Evolutionary conservation across 2,797 vertebrate genomes (phyloP).

Genomic region (Trichosurus vulpecula): DNA sequence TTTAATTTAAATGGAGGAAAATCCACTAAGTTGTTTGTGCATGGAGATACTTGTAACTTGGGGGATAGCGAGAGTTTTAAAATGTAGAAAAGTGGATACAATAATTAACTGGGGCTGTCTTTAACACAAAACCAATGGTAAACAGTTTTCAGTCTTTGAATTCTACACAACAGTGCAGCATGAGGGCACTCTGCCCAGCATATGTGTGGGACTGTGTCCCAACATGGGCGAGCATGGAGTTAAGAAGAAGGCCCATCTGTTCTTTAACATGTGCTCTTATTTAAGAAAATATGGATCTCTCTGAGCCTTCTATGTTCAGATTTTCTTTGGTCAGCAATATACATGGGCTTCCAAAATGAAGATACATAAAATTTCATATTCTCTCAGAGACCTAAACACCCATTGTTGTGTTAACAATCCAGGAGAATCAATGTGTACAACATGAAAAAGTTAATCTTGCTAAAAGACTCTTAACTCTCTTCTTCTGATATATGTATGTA

Average conservation of each 20-base stretch:
- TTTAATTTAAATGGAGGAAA: conserved; percentile 66
- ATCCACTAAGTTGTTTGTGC: conserved; percentile 21
- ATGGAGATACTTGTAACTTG: neutral
- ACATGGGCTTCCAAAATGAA: conserved; percentile 19
- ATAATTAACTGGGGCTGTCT: neutral
- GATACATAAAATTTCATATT: conserved; percentile 29
- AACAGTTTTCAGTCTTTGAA: neutral
- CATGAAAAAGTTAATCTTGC: neutral
- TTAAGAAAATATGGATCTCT: neutral
- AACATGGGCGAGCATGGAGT: neutral
- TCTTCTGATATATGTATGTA: neutral
- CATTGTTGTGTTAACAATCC: conserved; percentile 3
- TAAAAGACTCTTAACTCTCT: neutral
- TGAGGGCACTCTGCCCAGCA: neutral
- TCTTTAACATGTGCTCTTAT: neutral
- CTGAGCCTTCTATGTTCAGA: neutral
- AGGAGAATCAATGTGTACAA: neutral
- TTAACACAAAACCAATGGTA: neutral
- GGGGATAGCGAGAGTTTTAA: neutral
- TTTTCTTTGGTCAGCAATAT: neutral
- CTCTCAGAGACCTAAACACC: neutral
- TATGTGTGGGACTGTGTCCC: neutral
- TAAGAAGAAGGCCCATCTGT: neutral
- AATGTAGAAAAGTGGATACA: neutral
- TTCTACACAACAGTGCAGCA: neutral